Conservation (phyloP, 64 coral and sea anemone species). For the Orbicella faveolata region DNA sequence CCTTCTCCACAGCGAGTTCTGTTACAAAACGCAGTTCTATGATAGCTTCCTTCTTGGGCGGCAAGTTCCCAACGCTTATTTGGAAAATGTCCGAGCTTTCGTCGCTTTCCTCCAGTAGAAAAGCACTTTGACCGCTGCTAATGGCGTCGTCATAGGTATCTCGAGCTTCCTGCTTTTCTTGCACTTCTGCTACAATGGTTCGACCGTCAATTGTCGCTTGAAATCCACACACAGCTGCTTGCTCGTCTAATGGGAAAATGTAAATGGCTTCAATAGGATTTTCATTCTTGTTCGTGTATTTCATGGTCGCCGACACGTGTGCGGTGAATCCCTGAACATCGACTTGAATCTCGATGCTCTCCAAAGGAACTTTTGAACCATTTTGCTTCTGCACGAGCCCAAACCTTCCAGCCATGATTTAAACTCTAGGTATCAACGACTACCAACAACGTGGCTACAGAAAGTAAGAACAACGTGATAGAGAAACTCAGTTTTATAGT, state of each 20-base stretch:
- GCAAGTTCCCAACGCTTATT: conserved; percentile 79
- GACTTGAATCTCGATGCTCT: conserved; percentile 38
- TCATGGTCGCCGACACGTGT: conserved; percentile 40
- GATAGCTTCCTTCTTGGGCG: conserved; percentile 50
- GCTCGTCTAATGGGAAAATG: conserved; percentile 58
- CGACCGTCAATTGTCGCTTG: conserved; percentile 57
- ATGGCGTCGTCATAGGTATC: conserved; percentile 80
- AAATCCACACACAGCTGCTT: conserved; percentile 64
- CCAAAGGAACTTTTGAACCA: conserved; percentile 33
- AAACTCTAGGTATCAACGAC: neutral
- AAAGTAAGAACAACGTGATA: no score
- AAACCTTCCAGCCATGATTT: conserved; percentile 22
- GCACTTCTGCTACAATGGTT: conserved; percentile 68
- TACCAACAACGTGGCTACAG: neutral
- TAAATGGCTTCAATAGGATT: conserved; percentile 65
- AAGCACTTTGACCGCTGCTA: conserved; percentile 67
- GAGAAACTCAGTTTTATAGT: no score
- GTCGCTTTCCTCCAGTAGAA: conserved; percentile 78
- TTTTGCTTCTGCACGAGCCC: conserved; percentile 40
- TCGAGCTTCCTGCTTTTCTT: conserved; percentile 87
- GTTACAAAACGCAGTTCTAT: conserved; percentile 41
- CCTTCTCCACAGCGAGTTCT: conserved; percentile 26
- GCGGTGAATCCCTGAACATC: conserved; percentile 67
- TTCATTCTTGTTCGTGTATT: conserved; percentile 51
- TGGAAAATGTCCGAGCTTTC: conserved; percentile 88